Base-by-base conservation (phyloP, 2,888 invertebrate genomes). In the Chesias legatella region DNA sequence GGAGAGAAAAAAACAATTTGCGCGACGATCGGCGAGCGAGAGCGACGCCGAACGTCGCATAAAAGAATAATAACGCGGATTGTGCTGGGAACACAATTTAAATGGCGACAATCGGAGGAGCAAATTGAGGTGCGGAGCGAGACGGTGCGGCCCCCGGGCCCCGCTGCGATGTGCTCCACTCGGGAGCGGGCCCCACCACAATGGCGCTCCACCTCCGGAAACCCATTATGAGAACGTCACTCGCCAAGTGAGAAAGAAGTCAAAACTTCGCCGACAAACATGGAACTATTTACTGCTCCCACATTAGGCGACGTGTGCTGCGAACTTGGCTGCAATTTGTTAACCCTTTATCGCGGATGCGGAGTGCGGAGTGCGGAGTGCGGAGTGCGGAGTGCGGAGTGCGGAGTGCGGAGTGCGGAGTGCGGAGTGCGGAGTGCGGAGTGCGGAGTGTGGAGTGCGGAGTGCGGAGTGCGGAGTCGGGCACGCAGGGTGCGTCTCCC, bases 311-410 rank as follows among this genome's bases (percentile, higher is more conserved):
- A 78, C 79, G 81, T 79, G 79, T 79, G 79, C 79, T 67, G 62
- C 63, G 64, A 78, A 82, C 72, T 84, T 79, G 73, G 72, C 67
- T 74, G 82, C 80, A 81, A 83, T 84, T 86, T 80, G 82, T 83
- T 81, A 79, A 78, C 74, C 75, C 80, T 78, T 79, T 85, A 81
- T 82, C 79, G 78, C 68, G 66, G 63, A 67, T 60, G 65, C 68
- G 60, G 67, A 64, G 61, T 55, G 60, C n/a, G n/a, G 60, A 61
- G 64, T 49, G 53, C 55, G 60, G 54, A 58, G 54, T 49, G 52
- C 50, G 49, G 50, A 40, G 27, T 23, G 50, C 39, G 44, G 44
- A 35, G 51, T 48, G 53, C 48, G 54, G 43, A 37, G 48, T 46
- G 38, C 33, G 33, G 49, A 33, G 53, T 31, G 51, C n/a, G n/a